Base-by-base conservation (phyloP, 2,113 vertebrate genomes). In the Isurus oxyrinchus region DNA sequence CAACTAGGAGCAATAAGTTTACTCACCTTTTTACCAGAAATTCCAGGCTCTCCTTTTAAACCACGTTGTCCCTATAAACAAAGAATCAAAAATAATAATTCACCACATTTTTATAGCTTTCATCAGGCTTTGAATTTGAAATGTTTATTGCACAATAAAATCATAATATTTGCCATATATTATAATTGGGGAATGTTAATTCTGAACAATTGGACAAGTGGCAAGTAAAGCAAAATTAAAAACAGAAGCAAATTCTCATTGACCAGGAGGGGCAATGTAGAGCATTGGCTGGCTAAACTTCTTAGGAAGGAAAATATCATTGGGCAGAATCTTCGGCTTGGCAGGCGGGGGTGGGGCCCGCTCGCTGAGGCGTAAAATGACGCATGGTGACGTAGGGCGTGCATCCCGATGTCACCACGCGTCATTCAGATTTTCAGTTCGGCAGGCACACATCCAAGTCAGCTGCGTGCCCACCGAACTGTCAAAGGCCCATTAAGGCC, bases 31-130 rank as follows among this genome's bases (percentile, higher is more conserved):
- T 96, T 96, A 27, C 99, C 98, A 66, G 98, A 98, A 96, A 97
- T 97, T 97, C 98, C 98, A 61, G 91, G 97, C 86, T 97, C 97
- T 96, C 98, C 98, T 91, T 98, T 98, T 35, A 96, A 67, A 53
- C 98, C 98, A 59, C 97, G 14, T 59, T 98, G 97, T 0, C 99
- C 98, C 98, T 99, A 91, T 96, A 96, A 97, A 96, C 97, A 97
- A 94, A 25, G 97, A 97, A 97, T 16, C 95, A 79, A 96, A 97
- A 95, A 96, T 96, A 53, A 84, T 23, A 96, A 57, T 16, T 96
- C 21, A 90, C 35, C 10, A 76, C 84, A 95, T 69, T 95, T 31
- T 27, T 21, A 72, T 69, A 27, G 94, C 7, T 95, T 94, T 67
- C 14, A 53, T 49, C 3, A 31, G 44, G 40, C 49, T 95, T 95